These are phyloP conservation scores for Macrophya alboannulata DNA, from an alignment of 2,888 invertebrate genomes.

Conservation along the genomic window DNA sequence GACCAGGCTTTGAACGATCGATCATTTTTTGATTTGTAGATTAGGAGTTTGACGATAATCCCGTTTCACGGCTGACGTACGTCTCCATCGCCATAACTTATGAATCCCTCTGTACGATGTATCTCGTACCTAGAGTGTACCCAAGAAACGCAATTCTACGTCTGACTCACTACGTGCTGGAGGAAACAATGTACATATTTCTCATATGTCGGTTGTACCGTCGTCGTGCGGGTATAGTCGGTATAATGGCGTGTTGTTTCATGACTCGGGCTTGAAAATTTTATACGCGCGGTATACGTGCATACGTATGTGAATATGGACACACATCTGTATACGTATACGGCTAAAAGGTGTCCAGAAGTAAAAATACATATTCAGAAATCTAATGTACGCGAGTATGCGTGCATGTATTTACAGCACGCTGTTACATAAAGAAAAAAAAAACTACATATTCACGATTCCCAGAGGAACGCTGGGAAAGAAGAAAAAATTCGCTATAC, in stretches of 20 bases:
- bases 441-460: not conserved
- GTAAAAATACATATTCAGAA: not conserved
- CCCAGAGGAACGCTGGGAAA: not conserved
- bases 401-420: not conserved
- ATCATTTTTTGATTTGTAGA: not conserved
- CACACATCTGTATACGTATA: not conserved
- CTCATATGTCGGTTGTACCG: not conserved
- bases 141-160: not conserved
- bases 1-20: not conserved
- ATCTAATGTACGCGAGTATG: not conserved
- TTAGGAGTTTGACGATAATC: not conserved
- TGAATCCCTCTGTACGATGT: not conserved
- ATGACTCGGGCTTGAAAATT: not conserved
- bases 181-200: not conserved
- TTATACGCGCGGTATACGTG: not conserved
- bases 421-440: no score
- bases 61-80: not conserved
- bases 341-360: not conserved
- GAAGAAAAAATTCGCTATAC: not conserved
- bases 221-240: not conserved
- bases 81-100: not conserved
- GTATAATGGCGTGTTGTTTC: slow-evolving; percentile 31
- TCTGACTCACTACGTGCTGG: slow-evolving; percentile 37
- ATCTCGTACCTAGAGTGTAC: not conserved
- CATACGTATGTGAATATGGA: no score